Conservation (phyloP, 1,140 invertebrate species). For the Pomacea maculata region DNA sequence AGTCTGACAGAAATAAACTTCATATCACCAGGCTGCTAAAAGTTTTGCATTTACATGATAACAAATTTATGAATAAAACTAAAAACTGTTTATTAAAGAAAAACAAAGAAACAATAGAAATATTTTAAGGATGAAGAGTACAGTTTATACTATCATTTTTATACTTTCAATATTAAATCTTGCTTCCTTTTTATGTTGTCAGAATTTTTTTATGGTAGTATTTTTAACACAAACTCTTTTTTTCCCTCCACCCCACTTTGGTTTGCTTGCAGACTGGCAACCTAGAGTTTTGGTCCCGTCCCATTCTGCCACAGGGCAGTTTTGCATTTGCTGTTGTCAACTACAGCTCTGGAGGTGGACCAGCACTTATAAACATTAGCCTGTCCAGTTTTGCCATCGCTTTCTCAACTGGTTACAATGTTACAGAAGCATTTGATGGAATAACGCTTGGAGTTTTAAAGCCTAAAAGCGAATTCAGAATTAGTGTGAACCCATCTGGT, state of each 20-base stretch:
- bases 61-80: too few relatives aligned
- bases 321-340: slow-evolving; percentile 42
- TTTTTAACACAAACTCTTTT: neutral
- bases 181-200: too few relatives aligned
- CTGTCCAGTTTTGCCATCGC: slow-evolving; percentile 82
- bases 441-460: slow-evolving; percentile 73
- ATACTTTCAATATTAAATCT: too few relatives aligned
- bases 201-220: too few relatives aligned
- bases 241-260: slow-evolving; percentile 6
- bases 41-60: too few relatives aligned
- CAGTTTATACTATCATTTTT: too few relatives aligned
- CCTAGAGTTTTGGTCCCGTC: slow-evolving; percentile 45
- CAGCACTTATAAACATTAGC: slow-evolving; percentile 47
- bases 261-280: slow-evolving; percentile 28
- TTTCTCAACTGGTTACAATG: slow-evolving; percentile 80
- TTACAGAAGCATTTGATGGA: slow-evolving; percentile 71
- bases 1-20: too few relatives aligned
- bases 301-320: slow-evolving; percentile 32
- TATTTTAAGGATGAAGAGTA: too few relatives aligned
- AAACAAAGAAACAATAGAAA: too few relatives aligned
- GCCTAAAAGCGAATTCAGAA: slow-evolving; percentile 88
- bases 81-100: too few relatives aligned
- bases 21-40: too few relatives aligned
- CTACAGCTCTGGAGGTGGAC: slow-evolving; percentile 27
- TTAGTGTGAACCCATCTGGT: slow-evolving; percentile 92